Percentiles rank a stretch among this genome's conserved stretches.
Conservation (phyloP, 2,797 vertebrate genomes). For the Emys orbicularis region DNA sequence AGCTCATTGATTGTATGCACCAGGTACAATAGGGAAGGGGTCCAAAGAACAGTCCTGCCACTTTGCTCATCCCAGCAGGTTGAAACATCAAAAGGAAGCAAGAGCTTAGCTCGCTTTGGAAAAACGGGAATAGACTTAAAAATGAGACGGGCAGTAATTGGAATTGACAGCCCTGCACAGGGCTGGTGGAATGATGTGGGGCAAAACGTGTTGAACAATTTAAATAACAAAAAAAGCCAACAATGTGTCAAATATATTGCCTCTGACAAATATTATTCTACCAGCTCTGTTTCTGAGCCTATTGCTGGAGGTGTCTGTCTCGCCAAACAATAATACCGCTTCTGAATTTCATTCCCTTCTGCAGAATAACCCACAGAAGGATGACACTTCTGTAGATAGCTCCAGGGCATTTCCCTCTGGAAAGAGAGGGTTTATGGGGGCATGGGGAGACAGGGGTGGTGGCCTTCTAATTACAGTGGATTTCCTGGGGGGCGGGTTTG, state of each 20-base stretch:
- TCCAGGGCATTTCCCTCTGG: background rate
- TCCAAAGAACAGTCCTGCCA: background rate
- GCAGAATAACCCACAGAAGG: background rate
- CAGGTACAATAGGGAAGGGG: background rate
- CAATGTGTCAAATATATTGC: constrained; percentile 72
- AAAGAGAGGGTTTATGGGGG: background rate
- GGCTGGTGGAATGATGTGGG: constrained; percentile 54
- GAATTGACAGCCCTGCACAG: constrained; percentile 36
- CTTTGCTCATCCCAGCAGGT: background rate
- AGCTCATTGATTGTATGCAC: background rate
- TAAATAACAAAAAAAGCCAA: constrained; percentile 67
- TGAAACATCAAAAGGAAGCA: background rate
- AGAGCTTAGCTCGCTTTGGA: background rate
- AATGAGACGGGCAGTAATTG: background rate
- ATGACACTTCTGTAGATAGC: background rate
- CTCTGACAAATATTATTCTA: constrained; percentile 62
- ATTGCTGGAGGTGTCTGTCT: background rate
- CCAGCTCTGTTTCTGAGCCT: constrained; percentile 59
- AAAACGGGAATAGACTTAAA: background rate
- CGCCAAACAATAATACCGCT: background rate
- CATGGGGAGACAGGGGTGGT: background rate
- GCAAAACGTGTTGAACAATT: constrained; percentile 43
- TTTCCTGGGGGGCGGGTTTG: constrained; percentile 66
- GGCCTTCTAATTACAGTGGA: constrained; percentile 18
- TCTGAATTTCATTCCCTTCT: background rate